Evolutionary conservation across 2,113 vertebrate species (phyloP).

Genomic region (Ciconia stormi): DNA sequence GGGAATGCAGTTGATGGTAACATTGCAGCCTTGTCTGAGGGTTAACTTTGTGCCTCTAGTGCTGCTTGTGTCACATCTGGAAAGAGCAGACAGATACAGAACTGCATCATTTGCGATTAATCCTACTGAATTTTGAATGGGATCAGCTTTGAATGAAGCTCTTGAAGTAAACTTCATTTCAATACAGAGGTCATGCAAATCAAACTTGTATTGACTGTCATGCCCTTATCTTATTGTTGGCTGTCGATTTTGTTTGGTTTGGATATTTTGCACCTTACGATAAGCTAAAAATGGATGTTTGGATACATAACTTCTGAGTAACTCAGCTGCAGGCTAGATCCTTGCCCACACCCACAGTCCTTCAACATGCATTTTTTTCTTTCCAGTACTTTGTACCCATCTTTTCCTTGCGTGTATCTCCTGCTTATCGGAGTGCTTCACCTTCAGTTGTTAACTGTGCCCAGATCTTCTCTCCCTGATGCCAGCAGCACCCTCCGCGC

Average conservation of each 20-base stretch:
- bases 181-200: not conserved
- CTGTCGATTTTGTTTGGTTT: not conserved
- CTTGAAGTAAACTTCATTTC: not conserved
- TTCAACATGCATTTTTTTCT: accelerated
- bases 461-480: not conserved
- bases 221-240: not conserved
- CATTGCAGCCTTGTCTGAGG: not conserved
- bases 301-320: not conserved
- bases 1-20: not conserved
- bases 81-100: not conserved
- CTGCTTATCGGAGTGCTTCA: not conserved
- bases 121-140: not conserved
- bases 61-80: not conserved
- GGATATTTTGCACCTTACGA: not conserved
- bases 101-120: not conserved
- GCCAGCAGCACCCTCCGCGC: not conserved
- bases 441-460: not conserved
- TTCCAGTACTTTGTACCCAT: not conserved
- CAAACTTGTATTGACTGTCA: not conserved
- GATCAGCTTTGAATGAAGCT: not conserved
- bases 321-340: not conserved
- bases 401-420: not conserved
- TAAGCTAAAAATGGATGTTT: not conserved
- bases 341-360: not conserved
- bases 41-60: not conserved